These are phyloP conservation scores for Drosophila carrolli DNA, from an alignment of 1,140 invertebrate species.

Conservation along the genomic window DNA sequence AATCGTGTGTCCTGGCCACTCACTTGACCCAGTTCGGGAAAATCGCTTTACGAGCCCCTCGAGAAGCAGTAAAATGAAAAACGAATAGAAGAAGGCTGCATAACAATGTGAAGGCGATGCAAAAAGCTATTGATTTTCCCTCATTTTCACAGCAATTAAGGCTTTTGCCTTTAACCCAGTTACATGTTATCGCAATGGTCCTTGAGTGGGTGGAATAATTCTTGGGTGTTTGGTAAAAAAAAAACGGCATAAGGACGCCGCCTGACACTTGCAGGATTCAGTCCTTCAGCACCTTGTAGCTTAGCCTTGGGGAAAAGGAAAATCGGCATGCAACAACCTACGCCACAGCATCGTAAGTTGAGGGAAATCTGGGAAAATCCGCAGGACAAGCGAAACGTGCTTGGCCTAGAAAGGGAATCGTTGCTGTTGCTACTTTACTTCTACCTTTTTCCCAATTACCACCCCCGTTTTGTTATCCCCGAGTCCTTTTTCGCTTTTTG, in stretches of 20 bases:
- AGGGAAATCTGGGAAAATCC: slow-evolving; percentile 30
- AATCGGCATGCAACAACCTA: slow-evolving; percentile 22
- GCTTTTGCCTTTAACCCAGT: slow-evolving; percentile 63
- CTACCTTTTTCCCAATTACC: slow-evolving; percentile 8
- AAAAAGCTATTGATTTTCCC: slow-evolving; percentile 70
- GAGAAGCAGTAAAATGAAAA: neutral
- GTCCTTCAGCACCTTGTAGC: neutral
- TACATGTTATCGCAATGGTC: slow-evolving; percentile 17
- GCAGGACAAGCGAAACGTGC: slow-evolving; percentile 21
- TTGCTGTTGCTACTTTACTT: neutral
- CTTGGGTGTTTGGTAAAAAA: neutral
- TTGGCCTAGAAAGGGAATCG: slow-evolving; percentile 13
- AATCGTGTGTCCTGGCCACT: slow-evolving; percentile 25
- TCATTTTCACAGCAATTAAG: slow-evolving; percentile 59
- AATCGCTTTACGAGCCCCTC: slow-evolving; percentile 16
- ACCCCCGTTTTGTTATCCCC: slow-evolving; percentile 3
- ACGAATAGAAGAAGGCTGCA: slow-evolving; percentile 8
- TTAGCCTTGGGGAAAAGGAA: neutral
- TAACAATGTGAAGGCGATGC: slow-evolving; percentile 29
- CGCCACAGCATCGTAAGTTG: slow-evolving; percentile 39
- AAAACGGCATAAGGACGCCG: slow-evolving; percentile 23
- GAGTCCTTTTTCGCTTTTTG: slow-evolving; percentile 12
- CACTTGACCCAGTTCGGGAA: slow-evolving; percentile 62
- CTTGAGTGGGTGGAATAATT: slow-evolving; percentile 25
- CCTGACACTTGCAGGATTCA: slow-evolving; percentile 71